phyloP scores from a whole-genome alignment of 2,888 invertebrate species.

The Epirrhoe alternata region DNA sequence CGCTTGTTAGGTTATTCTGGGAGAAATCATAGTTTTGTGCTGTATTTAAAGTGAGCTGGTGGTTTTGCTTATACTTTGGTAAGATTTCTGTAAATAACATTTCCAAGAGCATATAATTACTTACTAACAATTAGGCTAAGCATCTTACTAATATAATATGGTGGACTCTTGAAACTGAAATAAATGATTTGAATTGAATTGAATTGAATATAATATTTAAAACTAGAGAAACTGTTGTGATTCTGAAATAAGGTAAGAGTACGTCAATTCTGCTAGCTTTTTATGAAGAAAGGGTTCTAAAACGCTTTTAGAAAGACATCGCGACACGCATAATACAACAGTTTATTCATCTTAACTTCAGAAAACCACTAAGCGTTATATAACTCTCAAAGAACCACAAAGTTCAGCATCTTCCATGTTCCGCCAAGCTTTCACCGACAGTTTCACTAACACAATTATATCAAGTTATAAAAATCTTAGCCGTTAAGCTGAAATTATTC shows the following conservation, averaged over 20 bases:
- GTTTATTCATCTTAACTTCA: slow-evolving; percentile 5
- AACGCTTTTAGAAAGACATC: not conserved
- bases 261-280: not conserved
- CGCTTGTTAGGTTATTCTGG: slow-evolving; percentile 35
- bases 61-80: slow-evolving; percentile 37
- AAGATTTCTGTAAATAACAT: slow-evolving; percentile 8
- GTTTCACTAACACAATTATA: slow-evolving; percentile 40
- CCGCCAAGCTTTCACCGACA: slow-evolving; percentile 30
- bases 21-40: slow-evolving; percentile 41
- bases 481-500: slow-evolving; percentile 34
- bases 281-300: not conserved
- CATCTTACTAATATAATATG: no score
- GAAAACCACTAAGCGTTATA: not conserved
- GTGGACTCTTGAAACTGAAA: no score
- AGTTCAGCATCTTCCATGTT: slow-evolving; percentile 26
- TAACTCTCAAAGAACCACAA: slow-evolving; percentile 9
- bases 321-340: not conserved
- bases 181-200: no score
- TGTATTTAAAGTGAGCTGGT: slow-evolving; percentile 42
- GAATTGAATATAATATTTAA: no score
- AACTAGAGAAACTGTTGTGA: no score
- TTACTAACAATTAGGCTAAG: no score
- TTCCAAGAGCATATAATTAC: not conserved
- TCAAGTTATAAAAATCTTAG: slow-evolving; percentile 33
- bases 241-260: no score